These are phyloP conservation scores for Dasypolia templi DNA, from an alignment of 2,888 invertebrate species.

Conservation along the genomic window DNA sequence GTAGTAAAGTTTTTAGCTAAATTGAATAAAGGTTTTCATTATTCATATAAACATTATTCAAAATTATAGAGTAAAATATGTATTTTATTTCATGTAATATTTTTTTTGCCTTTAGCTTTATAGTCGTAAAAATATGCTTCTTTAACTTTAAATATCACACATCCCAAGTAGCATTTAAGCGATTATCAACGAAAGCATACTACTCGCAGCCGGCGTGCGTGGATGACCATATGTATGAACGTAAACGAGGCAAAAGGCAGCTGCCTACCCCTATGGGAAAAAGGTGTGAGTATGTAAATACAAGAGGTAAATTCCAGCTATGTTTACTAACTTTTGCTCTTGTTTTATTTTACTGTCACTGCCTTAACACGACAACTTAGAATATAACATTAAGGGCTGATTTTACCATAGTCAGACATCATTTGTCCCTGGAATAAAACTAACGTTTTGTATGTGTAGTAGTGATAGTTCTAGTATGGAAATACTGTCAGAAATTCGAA, in stretches of 20 bases:
- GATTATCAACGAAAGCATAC: not conserved
- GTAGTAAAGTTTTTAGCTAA: not conserved
- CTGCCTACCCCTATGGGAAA: not conserved
- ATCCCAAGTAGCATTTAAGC: not conserved
- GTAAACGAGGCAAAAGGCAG: not conserved
- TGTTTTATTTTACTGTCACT: not conserved
- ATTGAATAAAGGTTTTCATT: conserved; percentile 8
- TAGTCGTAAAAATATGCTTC: not conserved
- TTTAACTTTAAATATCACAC: not conserved
- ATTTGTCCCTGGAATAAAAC: no score
- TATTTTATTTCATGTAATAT: not conserved
- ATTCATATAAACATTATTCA: not conserved
- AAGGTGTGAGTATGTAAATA: not conserved
- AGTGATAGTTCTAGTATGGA: no score
- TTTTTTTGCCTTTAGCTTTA: not conserved
- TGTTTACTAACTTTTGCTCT: no score
- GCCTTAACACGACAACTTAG: not conserved
- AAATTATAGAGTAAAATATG: not conserved
- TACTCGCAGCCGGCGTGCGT: not conserved
- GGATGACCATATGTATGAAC: not conserved
- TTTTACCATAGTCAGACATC: no score
- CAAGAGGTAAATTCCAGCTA: not conserved
- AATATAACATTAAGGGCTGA: not conserved
- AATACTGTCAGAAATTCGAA: no score
- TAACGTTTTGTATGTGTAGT: no score